Conservation (phyloP, 2,888 invertebrate genomes). For the Synergus japonicus region DNA sequence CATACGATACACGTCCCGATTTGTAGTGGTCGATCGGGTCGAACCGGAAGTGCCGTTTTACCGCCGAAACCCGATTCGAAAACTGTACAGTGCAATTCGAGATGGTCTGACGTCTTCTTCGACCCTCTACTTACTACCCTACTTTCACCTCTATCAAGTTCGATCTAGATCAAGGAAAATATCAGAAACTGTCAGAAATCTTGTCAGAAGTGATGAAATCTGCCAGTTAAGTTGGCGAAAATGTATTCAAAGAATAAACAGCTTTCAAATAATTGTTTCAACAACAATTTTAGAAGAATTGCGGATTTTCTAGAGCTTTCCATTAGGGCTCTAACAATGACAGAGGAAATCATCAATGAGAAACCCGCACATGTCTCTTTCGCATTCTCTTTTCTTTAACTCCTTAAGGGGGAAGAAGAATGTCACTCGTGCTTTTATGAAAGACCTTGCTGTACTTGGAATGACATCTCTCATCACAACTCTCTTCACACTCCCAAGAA, state of each 20-base stretch:
- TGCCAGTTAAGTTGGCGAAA: background rate
- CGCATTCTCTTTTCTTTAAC: constrained; percentile 34
- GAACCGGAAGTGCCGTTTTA: constrained; percentile 66
- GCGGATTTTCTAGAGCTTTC: constrained; percentile 2
- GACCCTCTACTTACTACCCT: background rate
- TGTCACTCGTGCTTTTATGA: constrained; percentile 9
- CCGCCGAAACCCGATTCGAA: constrained; percentile 56
- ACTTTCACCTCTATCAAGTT: constrained; percentile 18
- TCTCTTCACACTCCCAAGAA: constrained; percentile 42
- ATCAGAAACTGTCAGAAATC: background rate
- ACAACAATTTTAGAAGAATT: background rate
- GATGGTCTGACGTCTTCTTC: constrained; percentile 23
- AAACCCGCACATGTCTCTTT: constrained; percentile 29
- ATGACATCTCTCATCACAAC: constrained; percentile 36
- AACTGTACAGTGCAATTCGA: constrained; percentile 23
- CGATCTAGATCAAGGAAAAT: background rate
- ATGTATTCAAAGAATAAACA: background rate
- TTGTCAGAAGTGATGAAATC: background rate
- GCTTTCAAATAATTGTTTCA: background rate
- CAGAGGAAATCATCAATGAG: constrained; percentile 42
- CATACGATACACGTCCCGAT: constrained; percentile 61
- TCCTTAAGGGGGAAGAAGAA: constrained; percentile 16
- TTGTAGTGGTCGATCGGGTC: constrained; percentile 56
- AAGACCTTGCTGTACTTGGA: background rate
- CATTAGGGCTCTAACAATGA: constrained; percentile 36